A percentile compares a stretch with the other conserved stretches of the same genome.
These are phyloP conservation scores for Pongo abelii DNA, from an alignment of 2,113 vertebrate genomes.

Conservation along the genomic window DNA sequence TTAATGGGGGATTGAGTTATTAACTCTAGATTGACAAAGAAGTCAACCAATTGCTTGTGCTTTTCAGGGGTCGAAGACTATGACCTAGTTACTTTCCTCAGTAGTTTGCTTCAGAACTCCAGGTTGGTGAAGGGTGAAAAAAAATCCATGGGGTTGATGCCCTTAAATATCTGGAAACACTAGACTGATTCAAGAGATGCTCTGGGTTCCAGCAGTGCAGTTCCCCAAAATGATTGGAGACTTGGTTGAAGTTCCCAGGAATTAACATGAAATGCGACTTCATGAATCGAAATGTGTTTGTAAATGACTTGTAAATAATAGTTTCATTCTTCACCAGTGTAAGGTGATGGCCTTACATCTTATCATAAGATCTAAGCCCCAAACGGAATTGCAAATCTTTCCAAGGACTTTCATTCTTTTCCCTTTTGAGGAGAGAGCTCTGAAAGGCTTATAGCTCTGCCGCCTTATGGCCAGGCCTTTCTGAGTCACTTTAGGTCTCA, in stretches of 20 bases:
- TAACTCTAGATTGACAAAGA: not conserved
- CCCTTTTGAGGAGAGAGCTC: conserved; percentile 63
- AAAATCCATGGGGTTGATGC: conserved; percentile 44
- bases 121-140: conserved; percentile 49
- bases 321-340: conserved; percentile 76
- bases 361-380: conserved; percentile 81
- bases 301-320: conserved; percentile 81
- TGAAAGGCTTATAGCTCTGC: conserved; percentile 61
- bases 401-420: conserved; percentile 81
- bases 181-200: conserved; percentile 74
- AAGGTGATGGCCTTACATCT: conserved; percentile 74
- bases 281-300: conserved; percentile 83
- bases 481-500: conserved; percentile 67
- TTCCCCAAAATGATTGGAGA: not conserved
- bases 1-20: not conserved
- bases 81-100: conserved; percentile 29
- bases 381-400: conserved; percentile 79
- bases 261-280: conserved; percentile 80
- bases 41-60: not conserved
- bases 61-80: conserved; percentile 1
- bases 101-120: conserved; percentile 28
- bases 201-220: conserved; percentile 16
- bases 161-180: conserved; percentile 77
- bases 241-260: conserved; percentile 66
- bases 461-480: conserved; percentile 73